phyloP scores from a whole-genome alignment of 1,140 invertebrate species.

The Mya arenaria region DNA sequence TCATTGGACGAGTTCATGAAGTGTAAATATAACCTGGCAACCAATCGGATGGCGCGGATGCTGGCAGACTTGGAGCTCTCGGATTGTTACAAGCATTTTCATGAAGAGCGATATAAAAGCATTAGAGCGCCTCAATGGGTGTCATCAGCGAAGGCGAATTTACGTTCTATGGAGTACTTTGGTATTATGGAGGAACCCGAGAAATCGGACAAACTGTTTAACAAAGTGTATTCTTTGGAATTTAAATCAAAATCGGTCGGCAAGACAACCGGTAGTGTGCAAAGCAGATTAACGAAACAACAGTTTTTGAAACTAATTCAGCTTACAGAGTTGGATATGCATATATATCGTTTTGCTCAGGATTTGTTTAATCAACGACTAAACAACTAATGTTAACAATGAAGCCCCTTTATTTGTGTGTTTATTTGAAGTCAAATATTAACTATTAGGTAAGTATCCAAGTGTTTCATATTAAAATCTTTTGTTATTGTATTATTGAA shows the following conservation, averaged over 20 bases:
- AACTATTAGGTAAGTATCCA: no score
- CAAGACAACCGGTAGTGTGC: slow-evolving; percentile 69
- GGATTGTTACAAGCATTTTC: slow-evolving; percentile 94
- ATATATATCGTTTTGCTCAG: slow-evolving; percentile 96
- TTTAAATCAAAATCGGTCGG: slow-evolving; percentile 57
- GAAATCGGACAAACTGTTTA: slow-evolving; percentile 97
- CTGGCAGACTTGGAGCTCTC: slow-evolving; percentile 92
- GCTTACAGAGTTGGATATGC: slow-evolving; percentile 93
- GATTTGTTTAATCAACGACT: slow-evolving; percentile 90
- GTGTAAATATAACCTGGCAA: slow-evolving; percentile 95
- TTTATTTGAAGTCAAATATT: no score
- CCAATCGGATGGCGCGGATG: slow-evolving; percentile 98
- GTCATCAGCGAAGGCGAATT: slow-evolving; percentile 95
- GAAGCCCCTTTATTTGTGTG: no score
- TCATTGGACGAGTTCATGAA: slow-evolving; percentile 91
- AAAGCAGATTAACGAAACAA: slow-evolving; percentile 85
- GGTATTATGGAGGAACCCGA: slow-evolving; percentile 96
- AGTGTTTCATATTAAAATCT: no score
- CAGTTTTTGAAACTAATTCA: slow-evolving; percentile 89
- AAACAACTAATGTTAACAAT: background rate
- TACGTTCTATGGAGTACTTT: slow-evolving; percentile 97
- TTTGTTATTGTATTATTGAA: no score
- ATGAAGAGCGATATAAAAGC: slow-evolving; percentile 84
- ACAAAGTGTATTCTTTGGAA: slow-evolving; percentile 96
- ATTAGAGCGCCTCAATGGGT: slow-evolving; percentile 90